Conservation (phyloP, 2,797 vertebrate species). For the Streptopelia turtur region DNA sequence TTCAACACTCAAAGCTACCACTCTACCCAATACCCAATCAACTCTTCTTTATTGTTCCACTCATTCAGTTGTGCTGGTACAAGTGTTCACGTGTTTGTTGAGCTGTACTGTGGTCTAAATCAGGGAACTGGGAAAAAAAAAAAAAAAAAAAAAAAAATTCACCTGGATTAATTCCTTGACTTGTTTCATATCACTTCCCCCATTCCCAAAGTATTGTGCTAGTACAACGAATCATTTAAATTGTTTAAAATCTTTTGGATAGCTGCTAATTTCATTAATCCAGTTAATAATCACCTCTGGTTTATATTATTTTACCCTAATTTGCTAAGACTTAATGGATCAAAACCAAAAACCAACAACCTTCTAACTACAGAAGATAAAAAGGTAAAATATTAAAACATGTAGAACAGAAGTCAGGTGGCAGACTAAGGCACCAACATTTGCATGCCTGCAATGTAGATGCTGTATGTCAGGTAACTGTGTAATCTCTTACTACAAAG, state of each 20-base stretch:
- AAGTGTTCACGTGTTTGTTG: background rate
- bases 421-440: background rate
- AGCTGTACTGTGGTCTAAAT: background rate
- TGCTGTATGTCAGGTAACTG: background rate
- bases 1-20: background rate
- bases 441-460: background rate
- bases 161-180: background rate
- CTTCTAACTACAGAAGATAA: background rate
- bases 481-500: background rate
- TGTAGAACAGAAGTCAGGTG: background rate
- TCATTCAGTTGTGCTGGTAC: background rate
- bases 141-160: background rate
- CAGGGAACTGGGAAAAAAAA: background rate
- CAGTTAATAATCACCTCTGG: background rate
- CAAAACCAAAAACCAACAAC: rapidly evolving
- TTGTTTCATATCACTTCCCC: background rate
- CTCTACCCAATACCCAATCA: background rate
- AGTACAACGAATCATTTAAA: background rate
- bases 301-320: background rate
- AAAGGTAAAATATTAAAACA: background rate
- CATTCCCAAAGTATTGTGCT: background rate
- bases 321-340: background rate
- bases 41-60: background rate
- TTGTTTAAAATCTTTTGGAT: background rate
- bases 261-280: background rate